Conservation (phyloP, 2,113 vertebrate genomes). For the Eubucco bourcierii region DNA sequence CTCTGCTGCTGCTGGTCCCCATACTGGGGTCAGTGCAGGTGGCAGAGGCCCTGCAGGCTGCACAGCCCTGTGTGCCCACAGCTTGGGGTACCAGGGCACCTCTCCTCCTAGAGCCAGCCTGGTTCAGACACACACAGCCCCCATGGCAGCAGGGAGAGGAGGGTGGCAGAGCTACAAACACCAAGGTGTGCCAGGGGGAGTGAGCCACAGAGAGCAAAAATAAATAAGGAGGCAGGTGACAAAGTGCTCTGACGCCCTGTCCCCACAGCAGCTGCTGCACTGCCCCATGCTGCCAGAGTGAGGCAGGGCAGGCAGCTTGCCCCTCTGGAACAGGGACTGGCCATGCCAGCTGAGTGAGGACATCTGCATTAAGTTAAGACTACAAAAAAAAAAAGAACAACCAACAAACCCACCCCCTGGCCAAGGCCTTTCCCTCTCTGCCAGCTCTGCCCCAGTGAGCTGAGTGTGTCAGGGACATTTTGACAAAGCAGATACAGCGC, state of each 20-base stretch:
- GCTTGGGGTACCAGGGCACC: not conserved
- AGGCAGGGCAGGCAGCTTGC: not conserved
- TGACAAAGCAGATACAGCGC: not conserved
- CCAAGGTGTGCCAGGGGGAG: not conserved
- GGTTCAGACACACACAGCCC: not conserved
- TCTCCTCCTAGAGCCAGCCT: not conserved
- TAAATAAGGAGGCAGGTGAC: conserved; percentile 48
- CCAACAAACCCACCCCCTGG: not conserved
- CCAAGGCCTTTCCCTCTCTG: not conserved
- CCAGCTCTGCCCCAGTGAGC: not conserved
- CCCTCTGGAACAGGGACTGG: not conserved
- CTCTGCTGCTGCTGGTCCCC: rapidly evolving
- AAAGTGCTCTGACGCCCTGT: not conserved
- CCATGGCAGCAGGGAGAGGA: not conserved
- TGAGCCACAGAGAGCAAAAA: conserved; percentile 4
- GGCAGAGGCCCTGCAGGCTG: not conserved
- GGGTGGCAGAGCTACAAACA: not conserved
- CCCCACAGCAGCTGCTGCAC: not conserved
- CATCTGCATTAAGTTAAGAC: conserved; percentile 42
- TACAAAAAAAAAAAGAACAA: not conserved
- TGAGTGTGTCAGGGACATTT: conserved; percentile 24
- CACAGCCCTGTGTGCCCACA: not conserved
- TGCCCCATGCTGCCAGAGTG: not conserved
- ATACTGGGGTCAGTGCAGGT: not conserved
- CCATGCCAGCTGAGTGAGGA: not conserved